Evolutionary conservation across 2,797 vertebrate genomes (phyloP).

Genomic region (Dendrocincla fuliginosa): DNA sequence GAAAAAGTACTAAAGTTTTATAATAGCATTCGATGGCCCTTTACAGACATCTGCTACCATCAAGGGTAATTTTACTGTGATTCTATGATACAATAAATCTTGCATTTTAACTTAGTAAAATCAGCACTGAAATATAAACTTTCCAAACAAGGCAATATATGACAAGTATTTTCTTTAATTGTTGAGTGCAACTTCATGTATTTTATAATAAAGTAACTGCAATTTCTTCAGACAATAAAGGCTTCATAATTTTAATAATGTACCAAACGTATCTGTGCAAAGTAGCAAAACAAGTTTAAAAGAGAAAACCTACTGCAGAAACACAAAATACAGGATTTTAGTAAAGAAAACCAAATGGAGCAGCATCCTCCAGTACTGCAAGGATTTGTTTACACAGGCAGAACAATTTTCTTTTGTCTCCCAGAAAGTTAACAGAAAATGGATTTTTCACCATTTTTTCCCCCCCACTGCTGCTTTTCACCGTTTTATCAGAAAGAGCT

Average conservation of each 20-base stretch:
- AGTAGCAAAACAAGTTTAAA: neutral
- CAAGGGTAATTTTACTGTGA: neutral
- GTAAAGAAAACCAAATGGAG: neutral
- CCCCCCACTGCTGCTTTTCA: neutral
- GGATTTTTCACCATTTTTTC: neutral
- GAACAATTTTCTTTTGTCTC: neutral
- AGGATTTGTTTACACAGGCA: neutral
- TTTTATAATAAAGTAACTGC: neutral
- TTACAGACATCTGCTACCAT: neutral
- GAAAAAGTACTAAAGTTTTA: neutral
- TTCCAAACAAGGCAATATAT: neutral
- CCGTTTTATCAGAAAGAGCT: neutral
- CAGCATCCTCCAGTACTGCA: neutral
- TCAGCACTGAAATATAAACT: neutral
- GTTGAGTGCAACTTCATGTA: neutral
- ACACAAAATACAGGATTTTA: neutral
- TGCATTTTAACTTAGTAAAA: neutral
- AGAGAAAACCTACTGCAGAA: neutral
- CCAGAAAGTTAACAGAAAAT: neutral
- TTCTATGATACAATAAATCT: neutral
- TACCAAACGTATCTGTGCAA: neutral
- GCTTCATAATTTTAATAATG: neutral
- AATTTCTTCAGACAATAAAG: neutral
- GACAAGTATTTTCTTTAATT: neutral
- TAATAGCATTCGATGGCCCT: neutral